Evolutionary conservation across 2,888 invertebrate genomes (phyloP).

Genomic region (Brassicogethes aeneus): DNA sequence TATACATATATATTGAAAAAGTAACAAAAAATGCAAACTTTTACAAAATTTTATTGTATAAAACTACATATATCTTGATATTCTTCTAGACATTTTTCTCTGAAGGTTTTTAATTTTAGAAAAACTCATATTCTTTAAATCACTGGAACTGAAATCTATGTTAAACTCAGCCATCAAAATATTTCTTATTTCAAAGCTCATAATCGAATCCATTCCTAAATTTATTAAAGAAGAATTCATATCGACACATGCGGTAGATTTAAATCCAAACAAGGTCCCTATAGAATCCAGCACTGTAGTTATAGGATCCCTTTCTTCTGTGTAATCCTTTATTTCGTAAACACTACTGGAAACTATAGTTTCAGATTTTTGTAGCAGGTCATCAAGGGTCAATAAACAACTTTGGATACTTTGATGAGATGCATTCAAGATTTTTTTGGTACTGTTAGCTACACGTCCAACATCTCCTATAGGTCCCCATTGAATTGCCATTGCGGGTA

Average conservation of each 20-base stretch:
- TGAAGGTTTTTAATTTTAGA: too few species aligned
- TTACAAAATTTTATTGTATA: too few species aligned
- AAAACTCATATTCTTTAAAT: too few species aligned
- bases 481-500: constrained; percentile 50
- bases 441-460: background rate
- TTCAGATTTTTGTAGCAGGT: background rate
- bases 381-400: background rate
- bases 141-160: background rate
- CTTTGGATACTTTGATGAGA: background rate
- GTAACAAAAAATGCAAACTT: too few species aligned
- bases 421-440: background rate
- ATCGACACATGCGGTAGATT: background rate
- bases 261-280: background rate
- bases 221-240: constrained; percentile 13
- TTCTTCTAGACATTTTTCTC: too few species aligned
- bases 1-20: too few species aligned
- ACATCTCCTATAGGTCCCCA: constrained; percentile 45
- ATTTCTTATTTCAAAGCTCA: background rate
- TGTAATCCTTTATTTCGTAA: background rate
- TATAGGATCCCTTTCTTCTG: background rate
- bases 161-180: background rate
- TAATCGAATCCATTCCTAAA: constrained; percentile 42
- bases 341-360: background rate
- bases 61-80: too few species aligned
- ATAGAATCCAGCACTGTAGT: background rate